A percentile compares a stretch with the other conserved stretches of the same genome.
phyloP scores from a whole-genome alignment of 2,797 vertebrate species.

The Urocyon cinereoargenteus region DNA sequence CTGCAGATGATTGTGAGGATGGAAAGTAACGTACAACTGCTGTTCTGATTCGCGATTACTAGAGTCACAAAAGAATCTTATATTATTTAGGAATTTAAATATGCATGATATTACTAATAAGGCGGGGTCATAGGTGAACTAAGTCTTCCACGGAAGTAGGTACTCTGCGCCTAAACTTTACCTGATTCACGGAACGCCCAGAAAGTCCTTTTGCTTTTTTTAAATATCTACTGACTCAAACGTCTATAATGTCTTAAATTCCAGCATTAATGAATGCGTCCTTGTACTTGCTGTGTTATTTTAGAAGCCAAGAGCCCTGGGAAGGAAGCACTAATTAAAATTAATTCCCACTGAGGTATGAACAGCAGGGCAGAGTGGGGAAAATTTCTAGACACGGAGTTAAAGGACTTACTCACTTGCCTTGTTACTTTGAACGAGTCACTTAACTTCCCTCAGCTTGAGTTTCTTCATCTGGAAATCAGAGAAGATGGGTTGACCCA shows the following conservation, averaged over 20 bases:
- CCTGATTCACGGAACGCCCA: not conserved
- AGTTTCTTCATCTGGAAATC: constrained; percentile 53
- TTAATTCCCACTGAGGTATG: constrained; percentile 70
- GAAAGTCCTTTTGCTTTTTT: constrained; percentile 6
- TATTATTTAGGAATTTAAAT: constrained; percentile 44
- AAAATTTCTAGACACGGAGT: constrained; percentile 52
- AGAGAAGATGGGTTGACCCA: not conserved
- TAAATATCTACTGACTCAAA: constrained; percentile 24
- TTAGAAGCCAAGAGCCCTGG: constrained; percentile 65
- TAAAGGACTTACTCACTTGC: constrained; percentile 57
- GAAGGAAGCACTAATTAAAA: constrained; percentile 78
- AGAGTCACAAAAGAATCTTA: constrained; percentile 3
- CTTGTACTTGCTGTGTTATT: constrained; percentile 54
- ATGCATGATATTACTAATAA: constrained; percentile 20
- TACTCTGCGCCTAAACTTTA: constrained; percentile 31
- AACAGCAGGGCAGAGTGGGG: constrained; percentile 29
- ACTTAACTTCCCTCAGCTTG: constrained; percentile 48
- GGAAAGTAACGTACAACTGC: not conserved
- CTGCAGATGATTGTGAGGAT: not conserved
- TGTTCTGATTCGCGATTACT: not conserved
- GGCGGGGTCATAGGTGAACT: not conserved
- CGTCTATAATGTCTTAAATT: constrained; percentile 31
- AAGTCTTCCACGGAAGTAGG: not conserved
- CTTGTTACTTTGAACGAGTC: constrained; percentile 30
- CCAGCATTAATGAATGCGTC: constrained; percentile 47